Evolutionary conservation across 2,888 invertebrate genomes (phyloP).

Genomic region (Kryphioiulus occultus): DNA sequence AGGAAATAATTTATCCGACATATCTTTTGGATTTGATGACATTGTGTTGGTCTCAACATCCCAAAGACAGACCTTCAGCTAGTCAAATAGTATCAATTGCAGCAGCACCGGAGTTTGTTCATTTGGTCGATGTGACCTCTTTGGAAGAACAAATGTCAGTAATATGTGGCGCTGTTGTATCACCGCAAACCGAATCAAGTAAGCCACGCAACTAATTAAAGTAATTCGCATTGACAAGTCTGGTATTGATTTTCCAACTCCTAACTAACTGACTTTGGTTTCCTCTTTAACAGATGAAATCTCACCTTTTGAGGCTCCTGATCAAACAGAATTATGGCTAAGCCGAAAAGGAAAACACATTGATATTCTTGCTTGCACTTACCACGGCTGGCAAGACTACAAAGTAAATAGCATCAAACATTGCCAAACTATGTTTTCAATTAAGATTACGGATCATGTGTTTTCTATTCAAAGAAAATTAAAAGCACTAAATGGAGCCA

Average conservation of each 20-base stretch:
- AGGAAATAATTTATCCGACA: constrained; percentile 85
- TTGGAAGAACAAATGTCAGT: constrained; percentile 65
- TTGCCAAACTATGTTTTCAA: background rate
- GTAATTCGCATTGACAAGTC: background rate
- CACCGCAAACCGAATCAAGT: constrained; percentile 49
- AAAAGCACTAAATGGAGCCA: background rate
- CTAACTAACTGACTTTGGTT: background rate
- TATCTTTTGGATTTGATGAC: constrained; percentile 95
- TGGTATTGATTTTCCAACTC: background rate
- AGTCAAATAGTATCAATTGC: constrained; percentile 93
- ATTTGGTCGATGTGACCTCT: constrained; percentile 79
- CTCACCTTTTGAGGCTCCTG: background rate
- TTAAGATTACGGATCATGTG: background rate
- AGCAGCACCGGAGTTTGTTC: constrained; percentile 91
- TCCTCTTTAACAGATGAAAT: background rate
- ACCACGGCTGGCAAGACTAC: constrained; percentile 60
- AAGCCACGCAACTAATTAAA: constrained; percentile 27
- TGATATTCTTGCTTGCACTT: constrained; percentile 59
- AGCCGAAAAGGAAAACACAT: constrained; percentile 59
- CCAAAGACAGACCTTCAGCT: constrained; percentile 85
- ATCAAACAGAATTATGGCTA: constrained; percentile 57
- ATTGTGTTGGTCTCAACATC: constrained; percentile 88
- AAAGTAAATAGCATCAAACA: constrained; percentile 57
- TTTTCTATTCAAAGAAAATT: background rate
- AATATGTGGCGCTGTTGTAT: constrained; percentile 51